These are phyloP conservation scores for Anniella stebbinsi DNA, from an alignment of 2,797 vertebrate species.

Conservation along the genomic window DNA sequence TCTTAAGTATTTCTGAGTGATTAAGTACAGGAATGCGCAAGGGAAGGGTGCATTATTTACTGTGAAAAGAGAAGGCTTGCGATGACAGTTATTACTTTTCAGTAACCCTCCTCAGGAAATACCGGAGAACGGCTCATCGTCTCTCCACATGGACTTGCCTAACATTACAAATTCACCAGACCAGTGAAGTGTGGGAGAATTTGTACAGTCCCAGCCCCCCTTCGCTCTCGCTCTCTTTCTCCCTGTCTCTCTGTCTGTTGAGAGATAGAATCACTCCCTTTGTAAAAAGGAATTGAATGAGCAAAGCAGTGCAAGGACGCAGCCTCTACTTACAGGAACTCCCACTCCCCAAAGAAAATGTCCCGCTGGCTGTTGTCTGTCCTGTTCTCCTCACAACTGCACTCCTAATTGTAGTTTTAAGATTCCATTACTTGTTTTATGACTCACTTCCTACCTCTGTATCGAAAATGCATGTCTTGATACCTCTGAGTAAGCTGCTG, in stretches of 20 bases:
- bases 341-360: conserved; percentile 40
- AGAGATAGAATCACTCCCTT: conserved; percentile 44
- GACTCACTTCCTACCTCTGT: conserved; percentile 70
- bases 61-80: conserved; percentile 68
- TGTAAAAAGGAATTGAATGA: conserved; percentile 60
- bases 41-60: conserved; percentile 67
- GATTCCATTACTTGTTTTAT: conserved; percentile 69
- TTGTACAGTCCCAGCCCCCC: too few relatives aligned
- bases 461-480: conserved; percentile 46
- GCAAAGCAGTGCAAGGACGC: conserved; percentile 28
- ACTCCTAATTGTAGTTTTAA: conserved; percentile 65
- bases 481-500: conserved; percentile 44
- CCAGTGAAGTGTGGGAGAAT: conserved; percentile 1
- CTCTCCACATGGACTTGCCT: conserved; percentile 55
- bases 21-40: conserved; percentile 65
- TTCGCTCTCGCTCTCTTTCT: neutral
- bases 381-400: conserved; percentile 50
- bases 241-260: conserved; percentile 48
- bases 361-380: conserved; percentile 38
- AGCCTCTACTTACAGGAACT: conserved; percentile 18
- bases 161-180: conserved; percentile 57
- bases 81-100: conserved; percentile 72
- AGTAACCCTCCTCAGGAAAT: conserved; percentile 69
- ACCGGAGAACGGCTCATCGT: conserved; percentile 61
- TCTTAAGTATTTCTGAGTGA: conserved; percentile 60